Percentiles rank a stretch among this genome's conserved stretches.
Evolutionary conservation across 1,140 invertebrate genomes (phyloP).

Genomic region (Brachionus manjavacas): DNA sequence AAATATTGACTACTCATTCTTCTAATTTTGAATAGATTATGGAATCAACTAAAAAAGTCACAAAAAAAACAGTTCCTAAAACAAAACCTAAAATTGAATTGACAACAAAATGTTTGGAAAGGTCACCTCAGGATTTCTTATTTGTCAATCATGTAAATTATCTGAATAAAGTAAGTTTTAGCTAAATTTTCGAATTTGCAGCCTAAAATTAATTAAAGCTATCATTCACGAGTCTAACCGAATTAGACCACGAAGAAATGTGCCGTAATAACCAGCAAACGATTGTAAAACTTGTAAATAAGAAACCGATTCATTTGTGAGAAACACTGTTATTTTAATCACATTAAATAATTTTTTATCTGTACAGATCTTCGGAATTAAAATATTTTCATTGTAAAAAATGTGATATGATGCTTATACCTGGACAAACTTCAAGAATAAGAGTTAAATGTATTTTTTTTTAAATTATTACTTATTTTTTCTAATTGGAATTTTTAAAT

Average conservation of each 20-base stretch:
- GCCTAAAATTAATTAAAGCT: background rate
- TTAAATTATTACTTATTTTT: background rate
- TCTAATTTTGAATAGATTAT: background rate
- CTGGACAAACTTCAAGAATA: background rate
- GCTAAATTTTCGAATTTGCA: background rate
- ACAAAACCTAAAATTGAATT: background rate
- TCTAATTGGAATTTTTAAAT: too few relatives aligned
- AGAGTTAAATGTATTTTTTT: background rate
- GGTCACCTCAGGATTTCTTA: background rate
- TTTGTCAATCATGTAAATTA: background rate
- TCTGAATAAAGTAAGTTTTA: constrained; percentile 30
- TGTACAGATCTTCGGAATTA: background rate
- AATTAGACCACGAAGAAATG: constrained; percentile 7
- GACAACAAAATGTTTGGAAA: background rate
- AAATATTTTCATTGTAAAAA: constrained; percentile 41
- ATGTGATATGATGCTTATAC: constrained; percentile 9
- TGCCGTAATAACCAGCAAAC: background rate
- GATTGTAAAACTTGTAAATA: constrained; percentile 12
- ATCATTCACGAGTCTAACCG: background rate
- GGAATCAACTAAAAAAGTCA: background rate
- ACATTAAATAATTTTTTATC: background rate
- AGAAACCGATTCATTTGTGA: constrained; percentile 33
- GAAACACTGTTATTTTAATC: background rate
- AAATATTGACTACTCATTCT: background rate
- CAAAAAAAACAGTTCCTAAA: background rate